These are phyloP conservation scores for Pseudachorutes palmiensis DNA, from an alignment of 1,140 invertebrate species.

Conservation along the genomic window DNA sequence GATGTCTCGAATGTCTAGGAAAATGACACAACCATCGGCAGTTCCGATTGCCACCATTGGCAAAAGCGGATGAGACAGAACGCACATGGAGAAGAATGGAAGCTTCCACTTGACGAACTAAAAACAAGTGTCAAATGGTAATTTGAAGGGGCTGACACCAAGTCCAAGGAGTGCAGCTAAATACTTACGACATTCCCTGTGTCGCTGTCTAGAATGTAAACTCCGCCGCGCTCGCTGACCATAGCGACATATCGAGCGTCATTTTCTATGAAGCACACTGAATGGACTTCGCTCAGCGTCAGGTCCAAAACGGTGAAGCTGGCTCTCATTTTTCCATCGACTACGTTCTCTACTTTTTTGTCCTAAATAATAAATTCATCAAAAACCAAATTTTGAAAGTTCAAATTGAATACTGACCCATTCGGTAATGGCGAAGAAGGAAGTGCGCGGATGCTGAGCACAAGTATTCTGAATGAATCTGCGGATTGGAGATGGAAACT, in stretches of 20 bases:
- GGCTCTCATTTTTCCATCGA: conserved; percentile 12
- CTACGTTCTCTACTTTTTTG: conserved; percentile 11
- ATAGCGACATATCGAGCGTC: conserved; percentile 23
- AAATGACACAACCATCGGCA: conserved; percentile 21
- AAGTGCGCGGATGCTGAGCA: neutral
- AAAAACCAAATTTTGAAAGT: neutral
- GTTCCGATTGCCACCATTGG: conserved; percentile 30
- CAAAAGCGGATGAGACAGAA: conserved; percentile 26
- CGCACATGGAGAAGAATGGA: conserved; percentile 17
- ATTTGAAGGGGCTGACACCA: neutral
- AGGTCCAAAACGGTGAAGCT: conserved; percentile 21
- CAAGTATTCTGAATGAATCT: conserved; percentile 6
- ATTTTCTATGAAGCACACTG: conserved; percentile 30
- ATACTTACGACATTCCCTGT: conserved; percentile 27
- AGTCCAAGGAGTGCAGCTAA: neutral
- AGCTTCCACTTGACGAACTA: conserved; percentile 25
- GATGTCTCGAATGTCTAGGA: conserved; percentile 27
- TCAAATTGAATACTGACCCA: conserved; percentile 14
- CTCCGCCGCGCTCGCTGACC: conserved; percentile 19
- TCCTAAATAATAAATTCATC: conserved; percentile 8
- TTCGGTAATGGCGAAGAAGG: conserved; percentile 28
- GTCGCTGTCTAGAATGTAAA: conserved; percentile 20
- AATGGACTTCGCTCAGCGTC: conserved; percentile 15
- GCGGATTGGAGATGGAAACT: neutral
- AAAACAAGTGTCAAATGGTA: neutral